phyloP scores from a whole-genome alignment of 2,113 vertebrate genomes.

The Megaceryle maxima region DNA sequence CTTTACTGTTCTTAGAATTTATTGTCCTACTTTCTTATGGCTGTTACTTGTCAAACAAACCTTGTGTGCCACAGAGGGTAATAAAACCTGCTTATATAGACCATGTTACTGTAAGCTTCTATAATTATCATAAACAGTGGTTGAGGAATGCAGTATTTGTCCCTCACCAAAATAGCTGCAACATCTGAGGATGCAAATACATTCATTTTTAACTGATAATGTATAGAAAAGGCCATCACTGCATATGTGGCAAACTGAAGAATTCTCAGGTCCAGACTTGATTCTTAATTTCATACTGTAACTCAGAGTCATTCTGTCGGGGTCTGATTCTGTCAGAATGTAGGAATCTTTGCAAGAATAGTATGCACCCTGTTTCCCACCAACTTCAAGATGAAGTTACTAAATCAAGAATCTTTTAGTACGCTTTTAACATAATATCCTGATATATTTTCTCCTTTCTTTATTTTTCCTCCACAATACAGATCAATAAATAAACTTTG shows the following conservation, averaged over 20 bases:
- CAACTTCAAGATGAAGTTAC: not conserved
- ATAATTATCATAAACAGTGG: not conserved
- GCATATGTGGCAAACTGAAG: not conserved
- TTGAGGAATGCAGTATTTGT: not conserved
- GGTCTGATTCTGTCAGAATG: not conserved
- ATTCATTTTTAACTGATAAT: not conserved
- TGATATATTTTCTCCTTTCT: accelerated
- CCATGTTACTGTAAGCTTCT: not conserved
- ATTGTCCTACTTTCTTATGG: not conserved
- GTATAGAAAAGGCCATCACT: not conserved
- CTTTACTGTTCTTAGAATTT: not conserved
- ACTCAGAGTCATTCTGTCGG: not conserved
- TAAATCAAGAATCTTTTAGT: not conserved
- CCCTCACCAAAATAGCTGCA: not conserved
- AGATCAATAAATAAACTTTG: not conserved
- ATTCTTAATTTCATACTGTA: not conserved
- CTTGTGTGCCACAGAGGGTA: not conserved
- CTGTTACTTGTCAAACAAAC: not conserved
- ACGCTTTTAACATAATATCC: not conserved
- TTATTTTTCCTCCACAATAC: not conserved
- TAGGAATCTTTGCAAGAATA: not conserved
- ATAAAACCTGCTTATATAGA: not conserved
- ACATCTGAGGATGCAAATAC: not conserved
- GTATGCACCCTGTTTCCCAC: not conserved
- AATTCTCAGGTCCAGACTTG: not conserved